Evolutionary conservation across 2,797 vertebrate species (phyloP), one percentile per base, ranked within the genome.

Genomic region (Adelosebastes latens): DNA sequence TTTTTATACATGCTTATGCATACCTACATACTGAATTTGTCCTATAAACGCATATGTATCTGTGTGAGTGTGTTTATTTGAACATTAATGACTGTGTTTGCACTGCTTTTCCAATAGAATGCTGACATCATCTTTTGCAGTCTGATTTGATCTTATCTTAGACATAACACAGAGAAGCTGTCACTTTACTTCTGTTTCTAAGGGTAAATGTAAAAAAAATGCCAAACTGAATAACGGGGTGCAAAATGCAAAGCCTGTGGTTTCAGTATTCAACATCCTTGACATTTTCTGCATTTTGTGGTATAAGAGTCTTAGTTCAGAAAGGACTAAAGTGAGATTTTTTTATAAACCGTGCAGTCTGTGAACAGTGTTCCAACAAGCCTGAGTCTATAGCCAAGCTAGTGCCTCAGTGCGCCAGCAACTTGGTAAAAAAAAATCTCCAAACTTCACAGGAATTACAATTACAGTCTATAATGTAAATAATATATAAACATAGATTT

Each of bases 131-230:
- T 49, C 11, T 59, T 68, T 77, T 20, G 25, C 25, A 31, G 27
- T 75, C 11, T 8, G 29, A 59, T 80, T 63, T 72, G 12, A 84
- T 76, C 64, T 46, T 34, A 27, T 31, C 39, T 72, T 56, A 60
- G 46, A n/a, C 34, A 61, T 63, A 61, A 32, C 39, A 25, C 13
- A 22, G 20, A 64, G 52, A 24, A 9, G 22, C 24, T 49, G 62
- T 27, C 5, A 7, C 53, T 66, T 62, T 58, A 46, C 59, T 61
- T 58, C 39, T 69, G 39, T 59, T 77, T 81, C 62, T 70, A 7
- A 13, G 32, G 53, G 24, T 25, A 72, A 49, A 66, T 52, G 39
- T 78, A 31, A 72, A 84, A 77, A 72, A 70, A 25, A 42, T 11
- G n/a, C 0, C 42, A 9, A n/a, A 60, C 25, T 46, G 56, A 79